Evolutionary conservation across 2,113 vertebrate genomes (phyloP).

Genomic region (Callaeas wilsoni): DNA sequence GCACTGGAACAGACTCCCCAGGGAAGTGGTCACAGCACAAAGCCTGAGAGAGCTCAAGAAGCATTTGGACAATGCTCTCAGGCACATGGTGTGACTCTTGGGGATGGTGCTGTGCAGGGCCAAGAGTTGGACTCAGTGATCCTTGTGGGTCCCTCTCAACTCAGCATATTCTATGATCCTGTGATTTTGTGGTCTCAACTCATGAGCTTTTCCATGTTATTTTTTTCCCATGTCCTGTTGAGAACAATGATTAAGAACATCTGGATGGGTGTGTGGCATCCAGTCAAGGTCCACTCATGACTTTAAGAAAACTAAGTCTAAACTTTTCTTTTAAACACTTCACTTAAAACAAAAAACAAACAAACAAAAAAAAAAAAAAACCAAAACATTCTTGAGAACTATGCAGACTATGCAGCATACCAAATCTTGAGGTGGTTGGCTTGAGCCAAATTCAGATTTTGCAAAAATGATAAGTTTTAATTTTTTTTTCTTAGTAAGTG

Average conservation of each 20-base stretch:
- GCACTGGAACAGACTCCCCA: neutral
- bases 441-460: neutral
- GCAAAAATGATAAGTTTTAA: neutral
- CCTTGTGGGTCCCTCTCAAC: neutral
- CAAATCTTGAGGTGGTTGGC: neutral
- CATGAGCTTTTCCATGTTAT: neutral
- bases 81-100: neutral
- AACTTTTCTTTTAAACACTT: neutral
- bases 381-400: neutral
- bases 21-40: neutral
- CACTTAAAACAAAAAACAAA: neutral
- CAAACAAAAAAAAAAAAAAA: too few relatives aligned
- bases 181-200: neutral
- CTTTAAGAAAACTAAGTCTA: neutral
- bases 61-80: neutral
- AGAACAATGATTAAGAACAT: neutral
- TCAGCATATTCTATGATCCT: neutral
- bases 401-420: neutral
- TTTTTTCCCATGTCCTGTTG: neutral
- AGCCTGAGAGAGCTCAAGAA: neutral
- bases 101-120: neutral
- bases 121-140: neutral
- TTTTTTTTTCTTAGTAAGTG: neutral
- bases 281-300: neutral
- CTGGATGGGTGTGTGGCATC: neutral